Conservation (phyloP, 2,888 invertebrate species). For the Oegoconia quadripuncta region DNA sequence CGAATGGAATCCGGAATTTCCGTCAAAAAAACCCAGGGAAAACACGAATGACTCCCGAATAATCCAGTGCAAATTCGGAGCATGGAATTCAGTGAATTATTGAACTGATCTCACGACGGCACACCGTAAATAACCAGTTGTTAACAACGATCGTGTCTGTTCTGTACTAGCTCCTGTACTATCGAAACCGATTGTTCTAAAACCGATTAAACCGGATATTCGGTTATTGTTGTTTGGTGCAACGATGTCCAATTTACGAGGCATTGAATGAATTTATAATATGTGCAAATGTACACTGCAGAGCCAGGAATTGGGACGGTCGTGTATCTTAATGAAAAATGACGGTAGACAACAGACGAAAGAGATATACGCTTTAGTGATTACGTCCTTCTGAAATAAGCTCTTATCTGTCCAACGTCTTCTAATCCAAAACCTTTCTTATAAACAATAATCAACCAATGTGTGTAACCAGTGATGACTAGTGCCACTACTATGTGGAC, state of each 20-base stretch:
- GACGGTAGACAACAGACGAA: too few species aligned
- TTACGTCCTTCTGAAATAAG: not conserved
- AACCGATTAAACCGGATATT: conserved; percentile 30
- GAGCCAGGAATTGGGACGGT: too few species aligned
- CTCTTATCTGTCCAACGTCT: not conserved
- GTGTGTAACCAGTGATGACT: not conserved
- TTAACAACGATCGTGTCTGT: conserved; percentile 20
- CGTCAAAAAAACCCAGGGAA: too few species aligned
- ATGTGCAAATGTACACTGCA: not conserved
- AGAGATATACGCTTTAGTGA: not conserved
- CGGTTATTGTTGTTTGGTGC: conserved; percentile 21
- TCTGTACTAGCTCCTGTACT: too few species aligned
- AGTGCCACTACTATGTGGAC: too few species aligned
- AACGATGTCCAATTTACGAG: not conserved
- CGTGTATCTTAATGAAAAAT: too few species aligned
- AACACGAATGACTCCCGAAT: too few species aligned
- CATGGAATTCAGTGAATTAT: conserved; percentile 35
- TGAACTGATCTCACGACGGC: conserved; percentile 31
- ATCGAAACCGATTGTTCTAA: conserved; percentile 30
- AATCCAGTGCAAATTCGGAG: not conserved
- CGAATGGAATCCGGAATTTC: too few species aligned
- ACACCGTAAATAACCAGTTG: conserved; percentile 42
- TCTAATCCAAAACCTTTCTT: too few species aligned
- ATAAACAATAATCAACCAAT: too few species aligned
- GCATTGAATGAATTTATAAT: not conserved